Conservation (phyloP, 1,140 invertebrate genomes). For the Microplitis demolitor region DNA sequence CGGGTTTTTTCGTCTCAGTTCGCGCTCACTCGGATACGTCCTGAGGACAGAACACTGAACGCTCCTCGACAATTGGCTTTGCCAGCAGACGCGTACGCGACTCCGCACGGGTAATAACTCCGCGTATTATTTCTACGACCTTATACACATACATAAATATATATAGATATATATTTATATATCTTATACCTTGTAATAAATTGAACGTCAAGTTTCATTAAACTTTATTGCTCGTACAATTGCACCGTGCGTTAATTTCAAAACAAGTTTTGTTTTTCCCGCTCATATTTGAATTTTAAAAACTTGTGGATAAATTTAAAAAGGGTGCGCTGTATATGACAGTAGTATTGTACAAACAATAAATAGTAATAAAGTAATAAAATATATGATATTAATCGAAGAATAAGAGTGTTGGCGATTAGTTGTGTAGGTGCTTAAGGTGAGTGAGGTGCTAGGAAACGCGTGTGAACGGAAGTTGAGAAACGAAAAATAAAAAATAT, state of each 20-base stretch:
- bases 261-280: too few relatives aligned
- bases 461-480: constrained; percentile 24
- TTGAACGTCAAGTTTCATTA: too few relatives aligned
- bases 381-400: background rate
- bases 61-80: constrained; percentile 44
- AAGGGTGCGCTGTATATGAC: too few relatives aligned
- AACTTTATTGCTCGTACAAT: too few relatives aligned
- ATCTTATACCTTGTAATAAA: too few relatives aligned
- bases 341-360: background rate
- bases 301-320: too few relatives aligned
- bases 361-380: background rate
- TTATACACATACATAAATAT: too few relatives aligned
- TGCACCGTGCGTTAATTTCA: too few relatives aligned
- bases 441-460: constrained; percentile 15
- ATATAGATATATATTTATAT: too few relatives aligned
- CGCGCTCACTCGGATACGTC: constrained; percentile 29
- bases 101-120: constrained; percentile 36
- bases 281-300: too few relatives aligned
- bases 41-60: constrained; percentile 46
- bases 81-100: constrained; percentile 58
- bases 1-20: background rate
- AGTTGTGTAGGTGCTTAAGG: background rate
- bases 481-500: background rate
- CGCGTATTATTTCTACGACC: too few relatives aligned
- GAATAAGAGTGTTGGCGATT: constrained; percentile 8